These are phyloP conservation scores for Rynchops niger DNA, from an alignment of 2,113 vertebrate species.

Conservation along the genomic window DNA sequence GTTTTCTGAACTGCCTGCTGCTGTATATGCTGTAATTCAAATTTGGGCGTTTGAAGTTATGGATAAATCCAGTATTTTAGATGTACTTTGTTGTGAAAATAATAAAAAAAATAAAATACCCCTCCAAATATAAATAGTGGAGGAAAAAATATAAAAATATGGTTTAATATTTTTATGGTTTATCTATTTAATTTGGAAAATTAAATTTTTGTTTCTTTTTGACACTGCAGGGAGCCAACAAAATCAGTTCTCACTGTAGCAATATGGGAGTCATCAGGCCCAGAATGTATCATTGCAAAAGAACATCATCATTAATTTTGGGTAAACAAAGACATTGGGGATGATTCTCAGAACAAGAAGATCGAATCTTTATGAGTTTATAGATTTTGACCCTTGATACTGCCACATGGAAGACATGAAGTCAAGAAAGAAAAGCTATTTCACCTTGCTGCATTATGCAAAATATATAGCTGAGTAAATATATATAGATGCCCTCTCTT, in stretches of 20 bases:
- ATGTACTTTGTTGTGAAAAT: slow-evolving; percentile 42
- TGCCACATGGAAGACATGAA: not conserved
- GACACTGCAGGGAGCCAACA: not conserved
- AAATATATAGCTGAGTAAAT: not conserved
- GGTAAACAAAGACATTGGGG: not conserved
- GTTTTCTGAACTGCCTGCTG: slow-evolving; percentile 36
- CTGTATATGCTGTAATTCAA: slow-evolving; percentile 1
- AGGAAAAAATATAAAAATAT: not conserved
- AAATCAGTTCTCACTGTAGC: not conserved
- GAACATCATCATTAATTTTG: not conserved
- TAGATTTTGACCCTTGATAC: not conserved
- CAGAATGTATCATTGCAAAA: not conserved
- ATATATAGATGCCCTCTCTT: not conserved
- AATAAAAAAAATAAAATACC: not conserved
- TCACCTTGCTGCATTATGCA: not conserved
- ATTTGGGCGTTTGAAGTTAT: slow-evolving; percentile 28
- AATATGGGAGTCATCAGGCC: not conserved
- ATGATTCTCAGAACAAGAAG: not conserved
- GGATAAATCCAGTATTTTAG: slow-evolving; percentile 37
- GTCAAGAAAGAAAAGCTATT: not conserved
- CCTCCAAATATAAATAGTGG: not conserved
- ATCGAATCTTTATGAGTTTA: not conserved
- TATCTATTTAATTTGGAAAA: not conserved
- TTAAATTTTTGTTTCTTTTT: not conserved
- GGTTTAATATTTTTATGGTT: not conserved